Evolutionary conservation across 2,888 invertebrate genomes (phyloP).

Genomic region (Drosophila macrospina): DNA sequence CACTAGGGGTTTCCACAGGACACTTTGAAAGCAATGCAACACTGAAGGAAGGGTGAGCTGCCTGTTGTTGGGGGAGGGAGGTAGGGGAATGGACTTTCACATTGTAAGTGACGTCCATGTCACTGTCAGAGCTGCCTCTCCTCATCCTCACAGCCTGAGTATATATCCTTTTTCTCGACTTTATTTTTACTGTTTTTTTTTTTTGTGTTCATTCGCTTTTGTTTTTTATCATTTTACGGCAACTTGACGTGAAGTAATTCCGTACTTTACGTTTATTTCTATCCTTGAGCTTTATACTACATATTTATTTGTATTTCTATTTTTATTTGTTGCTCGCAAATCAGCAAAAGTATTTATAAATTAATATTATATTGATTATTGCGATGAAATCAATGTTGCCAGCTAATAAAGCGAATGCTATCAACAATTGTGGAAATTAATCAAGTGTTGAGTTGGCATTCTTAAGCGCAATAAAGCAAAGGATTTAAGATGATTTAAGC

Average conservation of each 20-base stretch:
- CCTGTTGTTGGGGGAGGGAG: too few species aligned
- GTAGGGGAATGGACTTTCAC: slow-evolving; percentile 55
- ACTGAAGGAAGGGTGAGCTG: neutral
- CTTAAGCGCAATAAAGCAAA: too few species aligned
- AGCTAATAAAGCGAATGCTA: neutral
- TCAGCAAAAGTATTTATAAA: slow-evolving; percentile 11
- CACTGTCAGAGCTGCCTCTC: slow-evolving; percentile 68
- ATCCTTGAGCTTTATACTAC: slow-evolving; percentile 2
- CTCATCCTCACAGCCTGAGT: slow-evolving; percentile 35
- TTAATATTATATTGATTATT: slow-evolving; percentile 23
- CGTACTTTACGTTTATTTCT: slow-evolving; percentile 25
- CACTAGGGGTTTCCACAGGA: slow-evolving; percentile 41
- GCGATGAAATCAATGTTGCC: slow-evolving; percentile 1
- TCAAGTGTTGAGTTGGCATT: neutral
- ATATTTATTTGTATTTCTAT: neutral
- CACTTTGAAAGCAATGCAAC: slow-evolving; percentile 52
- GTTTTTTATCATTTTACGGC: slow-evolving; percentile 29
- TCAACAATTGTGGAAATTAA: neutral
- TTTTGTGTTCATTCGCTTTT: slow-evolving; percentile 1
- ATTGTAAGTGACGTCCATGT: slow-evolving; percentile 80
- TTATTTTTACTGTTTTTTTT: too few species aligned
- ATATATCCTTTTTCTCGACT: slow-evolving; percentile 16
- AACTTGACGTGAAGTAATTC: slow-evolving; percentile 43
- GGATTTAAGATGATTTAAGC: too few species aligned
- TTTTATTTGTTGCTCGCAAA: neutral